Conservation (phyloP, 2,797 vertebrate genomes). For the Argentina silus region DNA sequence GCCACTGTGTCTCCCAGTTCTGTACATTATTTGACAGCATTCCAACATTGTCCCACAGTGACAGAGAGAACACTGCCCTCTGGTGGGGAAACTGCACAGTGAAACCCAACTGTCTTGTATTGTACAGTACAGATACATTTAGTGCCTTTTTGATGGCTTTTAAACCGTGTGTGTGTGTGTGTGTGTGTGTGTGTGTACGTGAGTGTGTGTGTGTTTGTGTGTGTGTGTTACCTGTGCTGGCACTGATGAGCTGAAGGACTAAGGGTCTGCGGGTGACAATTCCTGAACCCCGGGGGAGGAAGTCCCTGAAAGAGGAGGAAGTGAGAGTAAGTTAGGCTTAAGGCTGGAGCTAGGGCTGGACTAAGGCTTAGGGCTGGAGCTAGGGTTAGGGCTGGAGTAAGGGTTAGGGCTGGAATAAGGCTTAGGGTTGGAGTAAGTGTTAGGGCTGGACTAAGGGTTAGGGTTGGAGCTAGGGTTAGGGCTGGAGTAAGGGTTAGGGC, state of each 20-base stretch:
- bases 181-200: background rate
- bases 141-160: no score
- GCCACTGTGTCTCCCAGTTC: background rate
- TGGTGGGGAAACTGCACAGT: slow-evolving; percentile 29
- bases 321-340: slow-evolving; percentile 18
- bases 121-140: background rate
- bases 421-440: no score
- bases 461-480: no score
- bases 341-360: background rate
- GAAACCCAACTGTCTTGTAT: background rate
- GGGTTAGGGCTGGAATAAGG: no score
- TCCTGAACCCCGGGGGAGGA: slow-evolving; percentile 79
- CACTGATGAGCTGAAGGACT: slow-evolving; percentile 75
- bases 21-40: background rate
- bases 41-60: background rate
- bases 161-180: background rate
- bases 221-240: slow-evolving; percentile 56
- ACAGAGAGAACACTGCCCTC: slow-evolving; percentile 44
- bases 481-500: no score
- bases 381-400: no score
- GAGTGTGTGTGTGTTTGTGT: background rate
- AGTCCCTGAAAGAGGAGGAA: slow-evolving; percentile 69
- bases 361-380: no score
- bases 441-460: no score
- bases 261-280: slow-evolving; percentile 81